A percentile compares a stretch with the other conserved stretches of the same genome.
phyloP scores from a whole-genome alignment of 2,888 invertebrate genomes.

The Pachydiplax longipennis region DNA sequence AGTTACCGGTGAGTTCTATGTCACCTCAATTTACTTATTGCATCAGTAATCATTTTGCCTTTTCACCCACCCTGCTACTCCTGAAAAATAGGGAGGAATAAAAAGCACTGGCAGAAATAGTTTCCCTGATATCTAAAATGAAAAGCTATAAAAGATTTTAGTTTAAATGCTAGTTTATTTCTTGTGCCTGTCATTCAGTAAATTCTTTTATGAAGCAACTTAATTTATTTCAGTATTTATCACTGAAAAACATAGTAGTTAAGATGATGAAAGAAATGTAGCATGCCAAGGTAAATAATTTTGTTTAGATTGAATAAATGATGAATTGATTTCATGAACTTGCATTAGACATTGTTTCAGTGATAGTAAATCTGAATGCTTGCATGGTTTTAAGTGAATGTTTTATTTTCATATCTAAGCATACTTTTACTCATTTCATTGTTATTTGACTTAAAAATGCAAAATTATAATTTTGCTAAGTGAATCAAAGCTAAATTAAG shows the following conservation, averaged over 20 bases:
- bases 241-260: neutral
- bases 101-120: neutral
- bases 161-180: neutral
- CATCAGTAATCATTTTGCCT: neutral
- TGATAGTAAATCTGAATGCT: constrained; percentile 21
- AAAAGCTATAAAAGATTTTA: neutral
- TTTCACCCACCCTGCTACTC: neutral
- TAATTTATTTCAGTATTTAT: neutral
- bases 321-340: neutral
- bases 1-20: constrained; percentile 60
- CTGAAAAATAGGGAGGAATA: neutral
- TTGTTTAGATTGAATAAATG: neutral
- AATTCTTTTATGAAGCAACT: neutral
- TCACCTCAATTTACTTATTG: constrained; percentile 18
- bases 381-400: constrained; percentile 23
- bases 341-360: neutral
- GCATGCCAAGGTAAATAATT: neutral
- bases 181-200: neutral
- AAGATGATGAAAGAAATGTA: neutral
- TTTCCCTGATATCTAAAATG: neutral
- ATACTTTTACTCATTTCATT: neutral
- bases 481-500: neutral
- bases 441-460: neutral
- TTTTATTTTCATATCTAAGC: neutral
- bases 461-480: neutral